Percentiles rank a stretch among this genome's conserved stretches.
phyloP scores from a whole-genome alignment of 2,797 vertebrate species.

The Melanotaenia boesemani region DNA sequence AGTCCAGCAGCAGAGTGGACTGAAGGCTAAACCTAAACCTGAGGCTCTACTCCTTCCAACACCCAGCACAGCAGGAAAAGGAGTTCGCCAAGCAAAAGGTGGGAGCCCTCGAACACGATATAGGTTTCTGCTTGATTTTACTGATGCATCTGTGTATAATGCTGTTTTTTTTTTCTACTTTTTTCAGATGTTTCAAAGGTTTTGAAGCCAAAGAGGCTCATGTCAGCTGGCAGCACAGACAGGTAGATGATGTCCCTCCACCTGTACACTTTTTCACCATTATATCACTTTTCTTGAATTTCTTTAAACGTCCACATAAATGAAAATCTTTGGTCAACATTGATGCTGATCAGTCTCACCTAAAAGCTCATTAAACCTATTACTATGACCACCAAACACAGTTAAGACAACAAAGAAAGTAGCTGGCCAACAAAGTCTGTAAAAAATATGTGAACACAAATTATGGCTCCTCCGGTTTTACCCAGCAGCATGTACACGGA shows the following conservation, averaged over 20 bases:
- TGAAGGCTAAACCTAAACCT: constrained; percentile 74
- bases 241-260: constrained; percentile 61
- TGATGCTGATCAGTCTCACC: not conserved
- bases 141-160: not conserved
- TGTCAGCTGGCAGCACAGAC: constrained; percentile 70
- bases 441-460: too few relatives aligned
- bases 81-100: constrained; percentile 54
- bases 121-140: not conserved
- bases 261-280: not conserved
- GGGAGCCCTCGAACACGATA: not conserved
- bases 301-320: not conserved
- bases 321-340: not conserved
- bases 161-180: constrained; percentile 5
- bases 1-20: constrained; percentile 45
- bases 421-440: too few relatives aligned
- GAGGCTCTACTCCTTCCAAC: constrained; percentile 58
- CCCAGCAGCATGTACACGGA: too few relatives aligned
- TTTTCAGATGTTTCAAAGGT: constrained; percentile 62
- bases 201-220: constrained; percentile 71
- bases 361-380: too few relatives aligned
- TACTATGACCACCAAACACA: too few relatives aligned
- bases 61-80: constrained; percentile 60
- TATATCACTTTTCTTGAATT: not conserved
- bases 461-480: too few relatives aligned
- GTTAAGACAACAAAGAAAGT: too few relatives aligned